Conservation (phyloP, 2,113 vertebrate species). For the zebrafish (Danio rerio) region DNA sequence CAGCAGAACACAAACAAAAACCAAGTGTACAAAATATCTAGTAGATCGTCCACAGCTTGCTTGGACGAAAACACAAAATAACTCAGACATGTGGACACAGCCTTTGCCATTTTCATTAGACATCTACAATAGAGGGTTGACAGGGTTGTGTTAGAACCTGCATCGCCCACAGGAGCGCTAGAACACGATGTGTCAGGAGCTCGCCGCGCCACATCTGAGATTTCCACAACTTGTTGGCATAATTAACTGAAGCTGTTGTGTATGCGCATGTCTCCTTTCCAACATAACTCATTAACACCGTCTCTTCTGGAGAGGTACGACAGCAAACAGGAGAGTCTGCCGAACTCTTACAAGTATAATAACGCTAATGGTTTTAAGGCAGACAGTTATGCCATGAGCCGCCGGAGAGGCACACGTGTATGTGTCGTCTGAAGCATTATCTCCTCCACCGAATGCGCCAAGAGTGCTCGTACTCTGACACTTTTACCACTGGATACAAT, state of each 20-base stretch:
- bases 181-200: slow-evolving; percentile 4
- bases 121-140: background rate
- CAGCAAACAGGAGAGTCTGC: slow-evolving; percentile 32
- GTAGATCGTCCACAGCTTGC: background rate
- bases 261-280: slow-evolving; percentile 10
- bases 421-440: slow-evolving; percentile 25
- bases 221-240: background rate
- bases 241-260: slow-evolving; percentile 25
- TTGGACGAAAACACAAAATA: slow-evolving; percentile 1
- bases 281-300: slow-evolving; percentile 25
- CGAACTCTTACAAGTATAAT: slow-evolving; percentile 34
- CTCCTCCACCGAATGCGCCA: slow-evolving; percentile 7
- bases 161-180: background rate
- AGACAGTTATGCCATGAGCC: background rate
- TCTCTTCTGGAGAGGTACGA: slow-evolving; percentile 13
- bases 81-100: background rate
- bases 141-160: background rate
- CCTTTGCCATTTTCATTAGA: background rate
- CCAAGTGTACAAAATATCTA: background rate
- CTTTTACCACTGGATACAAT: slow-evolving; percentile 37
- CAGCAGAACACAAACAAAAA: background rate
- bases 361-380: slow-evolving; percentile 32
- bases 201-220: background rate
- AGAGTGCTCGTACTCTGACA: slow-evolving; percentile 25
- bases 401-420: slow-evolving; percentile 7